phyloP scores from a whole-genome alignment of 2,113 vertebrate genomes.

The Anolis sagrei region DNA sequence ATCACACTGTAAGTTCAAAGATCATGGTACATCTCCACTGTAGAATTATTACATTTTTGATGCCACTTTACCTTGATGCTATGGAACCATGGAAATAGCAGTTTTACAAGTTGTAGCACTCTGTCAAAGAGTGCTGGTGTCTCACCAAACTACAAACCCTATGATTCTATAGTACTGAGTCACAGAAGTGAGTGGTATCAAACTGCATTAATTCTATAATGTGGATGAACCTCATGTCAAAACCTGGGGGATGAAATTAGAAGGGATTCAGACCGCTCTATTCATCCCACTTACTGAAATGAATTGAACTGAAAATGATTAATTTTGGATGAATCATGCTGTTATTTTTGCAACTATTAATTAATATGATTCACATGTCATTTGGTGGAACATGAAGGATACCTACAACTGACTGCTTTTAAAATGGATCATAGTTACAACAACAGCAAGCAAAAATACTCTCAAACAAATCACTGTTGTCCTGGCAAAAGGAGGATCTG shows the following conservation, averaged over 20 bases:
- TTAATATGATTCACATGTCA: not conserved
- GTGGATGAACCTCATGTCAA: not conserved
- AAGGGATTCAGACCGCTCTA: not conserved
- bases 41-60: too few relatives aligned
- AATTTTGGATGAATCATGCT: not conserved
- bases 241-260: not conserved
- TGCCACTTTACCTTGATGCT: too few relatives aligned
- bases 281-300: not conserved
- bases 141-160: too few relatives aligned
- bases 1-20: not conserved
- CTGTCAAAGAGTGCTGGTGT: too few relatives aligned
- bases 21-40: too few relatives aligned
- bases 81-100: too few relatives aligned
- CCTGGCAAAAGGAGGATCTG: not conserved
- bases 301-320: not conserved
- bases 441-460: not conserved
- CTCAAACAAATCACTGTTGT: slow-evolving; percentile 11
- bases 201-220: too few relatives aligned
- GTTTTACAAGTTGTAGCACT: too few relatives aligned
- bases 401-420: not conserved
- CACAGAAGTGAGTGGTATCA: too few relatives aligned
- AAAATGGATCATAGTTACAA: not conserved
- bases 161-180: too few relatives aligned
- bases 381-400: not conserved
- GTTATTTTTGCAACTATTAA: not conserved